Evolutionary conservation across 2,888 invertebrate genomes (phyloP), one percentile per base, ranked within the genome.

Genomic region (Gymnoscelis rufifasciata): DNA sequence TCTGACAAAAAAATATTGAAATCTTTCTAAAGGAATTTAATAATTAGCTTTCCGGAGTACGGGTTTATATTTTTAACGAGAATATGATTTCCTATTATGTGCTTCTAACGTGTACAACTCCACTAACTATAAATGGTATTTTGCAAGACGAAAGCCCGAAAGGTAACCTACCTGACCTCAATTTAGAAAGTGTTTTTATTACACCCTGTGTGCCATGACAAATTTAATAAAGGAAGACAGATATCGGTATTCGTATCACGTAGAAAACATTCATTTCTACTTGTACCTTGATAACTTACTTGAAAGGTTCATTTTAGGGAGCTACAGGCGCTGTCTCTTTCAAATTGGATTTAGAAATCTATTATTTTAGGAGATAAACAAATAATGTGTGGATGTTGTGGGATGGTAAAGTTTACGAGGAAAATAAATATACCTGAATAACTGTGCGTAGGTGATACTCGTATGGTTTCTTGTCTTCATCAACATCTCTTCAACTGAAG

Each of bases 281-380:
- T 29, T 46, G 31, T 42, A 48, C 43, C 51, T 46, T 51, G 47
- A 48, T 51, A 54, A 51, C 51, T 54, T 31, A 43, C 43, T 46
- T 28, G 26, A 37, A 48, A 48, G 48, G 51, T 54, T 54, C 45
- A 46, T 50, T 45, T 50, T 46, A 11, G 26, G 29, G 42, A 50
- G 45, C 42, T 45, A 42, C 19, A 35, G 45, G 37, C 39, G 43
- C 37, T 37, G 2, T 19, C 19, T 19, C 19, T 3, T 26, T 26
- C 10, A 43, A 45, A 50, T 50, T 45, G 50, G 38, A 42, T 45
- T 50, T 42, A 30, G 29, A 35, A 41, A 36, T 27, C 31, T 15
- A 30, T 8, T 30, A 12, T 40, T 43, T 19, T 26, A 12, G 7
- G 30, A 26, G 12, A 39, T 49, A 52, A 60, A 59, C 44, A 54